Conservation (phyloP, 92 coral and sea anemone genomes). For the Porites divaricata region DNA sequence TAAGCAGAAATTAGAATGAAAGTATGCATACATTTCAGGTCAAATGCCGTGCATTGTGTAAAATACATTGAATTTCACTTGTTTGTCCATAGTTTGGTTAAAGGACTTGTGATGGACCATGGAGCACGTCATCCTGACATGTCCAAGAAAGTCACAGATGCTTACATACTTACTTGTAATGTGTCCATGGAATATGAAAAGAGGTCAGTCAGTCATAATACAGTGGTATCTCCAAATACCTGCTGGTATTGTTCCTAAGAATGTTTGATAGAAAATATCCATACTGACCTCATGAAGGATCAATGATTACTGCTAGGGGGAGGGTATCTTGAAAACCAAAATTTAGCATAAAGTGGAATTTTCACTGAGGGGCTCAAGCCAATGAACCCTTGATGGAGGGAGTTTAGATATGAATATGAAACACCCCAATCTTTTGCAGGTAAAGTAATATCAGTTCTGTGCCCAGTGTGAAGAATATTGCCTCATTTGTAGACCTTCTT, state of each 20-base stretch:
- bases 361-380: no score
- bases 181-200: slow-evolving; percentile 99
- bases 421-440: no score
- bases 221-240: neutral
- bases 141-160: slow-evolving; percentile 87
- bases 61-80: neutral
- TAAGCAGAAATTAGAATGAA: neutral
- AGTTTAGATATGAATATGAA: no score
- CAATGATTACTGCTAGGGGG: no score
- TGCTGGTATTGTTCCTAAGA: neutral
- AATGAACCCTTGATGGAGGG: no score
- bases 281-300: no score
- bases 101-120: slow-evolving; percentile 98
- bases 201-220: slow-evolving; percentile 55
- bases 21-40: neutral
- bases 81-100: slow-evolving; percentile 70
- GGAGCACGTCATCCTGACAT: slow-evolving; percentile 99
- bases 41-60: neutral
- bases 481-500: no score
- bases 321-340: no score
- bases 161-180: slow-evolving; percentile 95
- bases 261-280: neutral
- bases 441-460: no score
- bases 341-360: no score
- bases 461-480: no score